These are phyloP conservation scores for Ormia ochracea DNA, from an alignment of 2,888 invertebrate genomes.

Conservation along the genomic window DNA sequence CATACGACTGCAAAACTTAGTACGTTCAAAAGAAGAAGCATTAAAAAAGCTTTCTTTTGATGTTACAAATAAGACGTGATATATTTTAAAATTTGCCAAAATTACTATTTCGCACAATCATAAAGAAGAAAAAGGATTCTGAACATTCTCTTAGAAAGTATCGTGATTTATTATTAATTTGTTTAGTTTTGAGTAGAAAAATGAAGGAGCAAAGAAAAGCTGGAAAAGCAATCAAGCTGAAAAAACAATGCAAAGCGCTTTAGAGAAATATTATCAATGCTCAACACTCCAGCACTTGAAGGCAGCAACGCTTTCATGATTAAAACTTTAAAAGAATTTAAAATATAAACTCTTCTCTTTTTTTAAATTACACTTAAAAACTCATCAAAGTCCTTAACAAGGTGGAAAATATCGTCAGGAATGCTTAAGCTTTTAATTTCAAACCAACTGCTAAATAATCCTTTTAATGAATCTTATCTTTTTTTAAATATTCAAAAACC, in stretches of 20 bases:
- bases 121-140: not conserved
- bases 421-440: not conserved
- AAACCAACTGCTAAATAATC: constrained; percentile 45
- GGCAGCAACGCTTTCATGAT: not conserved
- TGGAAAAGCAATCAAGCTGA: not conserved
- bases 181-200: not conserved
- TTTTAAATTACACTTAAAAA: constrained; percentile 10
- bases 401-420: constrained; percentile 51
- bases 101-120: not conserved
- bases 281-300: not conserved
- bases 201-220: not conserved
- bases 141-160: not conserved
- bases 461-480: constrained; percentile 58
- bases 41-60: constrained; percentile 27
- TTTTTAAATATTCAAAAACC: constrained; percentile 47
- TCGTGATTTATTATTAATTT: constrained; percentile 27
- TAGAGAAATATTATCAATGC: not conserved
- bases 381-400: constrained; percentile 36
- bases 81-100: constrained; percentile 24
- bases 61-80: constrained; percentile 49
- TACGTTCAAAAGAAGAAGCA: not conserved
- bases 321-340: not conserved
- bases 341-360: not conserved
- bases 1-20: not conserved
- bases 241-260: not conserved